Conservation (phyloP, 2,113 vertebrate genomes). For the Paramisgurnus dabryanus region DNA sequence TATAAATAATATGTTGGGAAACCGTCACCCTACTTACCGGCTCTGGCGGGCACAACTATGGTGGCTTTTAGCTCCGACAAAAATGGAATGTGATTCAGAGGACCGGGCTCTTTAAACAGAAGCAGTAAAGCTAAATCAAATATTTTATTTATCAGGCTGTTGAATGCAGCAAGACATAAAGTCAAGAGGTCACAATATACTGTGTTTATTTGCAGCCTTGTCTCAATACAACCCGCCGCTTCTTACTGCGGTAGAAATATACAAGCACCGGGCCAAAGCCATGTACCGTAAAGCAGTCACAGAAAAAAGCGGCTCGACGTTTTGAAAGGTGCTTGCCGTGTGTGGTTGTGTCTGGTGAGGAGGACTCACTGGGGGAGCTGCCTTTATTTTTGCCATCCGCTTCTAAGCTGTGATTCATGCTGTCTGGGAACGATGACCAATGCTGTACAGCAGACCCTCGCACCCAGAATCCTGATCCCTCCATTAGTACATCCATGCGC, state of each 20-base stretch:
- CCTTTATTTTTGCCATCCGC: conserved; percentile 28
- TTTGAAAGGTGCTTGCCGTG: conserved; percentile 17
- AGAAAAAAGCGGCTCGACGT: background rate
- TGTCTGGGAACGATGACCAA: conserved; percentile 27
- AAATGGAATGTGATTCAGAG: conserved; percentile 52
- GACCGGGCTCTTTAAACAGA: conserved; percentile 46
- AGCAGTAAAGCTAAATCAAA: conserved; percentile 53
- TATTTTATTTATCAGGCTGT: conserved; percentile 53
- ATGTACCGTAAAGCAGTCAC: conserved; percentile 23
- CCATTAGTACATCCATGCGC: conserved; percentile 52
- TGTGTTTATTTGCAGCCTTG: conserved; percentile 30
- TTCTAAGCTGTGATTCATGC: conserved; percentile 26
- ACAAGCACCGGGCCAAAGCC: conserved; percentile 32
- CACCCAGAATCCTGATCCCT: conserved; percentile 30
- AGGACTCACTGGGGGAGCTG: conserved; percentile 12
- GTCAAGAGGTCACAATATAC: conserved; percentile 50
- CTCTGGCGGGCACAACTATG: conserved; percentile 42
- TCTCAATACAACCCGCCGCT: conserved; percentile 32
- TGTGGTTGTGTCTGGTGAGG: conserved; percentile 24
- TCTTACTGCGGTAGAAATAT: conserved; percentile 36
- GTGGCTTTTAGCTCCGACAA: conserved; percentile 48
- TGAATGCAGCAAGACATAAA: conserved; percentile 47
- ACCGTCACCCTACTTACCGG: conserved; percentile 34
- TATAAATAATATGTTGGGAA: conserved; percentile 57
- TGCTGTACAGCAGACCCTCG: conserved; percentile 1